Percentiles rank a stretch among this genome's conserved stretches.
Conservation (phyloP, 1,140 invertebrate species). For the Augochlora pura region DNA sequence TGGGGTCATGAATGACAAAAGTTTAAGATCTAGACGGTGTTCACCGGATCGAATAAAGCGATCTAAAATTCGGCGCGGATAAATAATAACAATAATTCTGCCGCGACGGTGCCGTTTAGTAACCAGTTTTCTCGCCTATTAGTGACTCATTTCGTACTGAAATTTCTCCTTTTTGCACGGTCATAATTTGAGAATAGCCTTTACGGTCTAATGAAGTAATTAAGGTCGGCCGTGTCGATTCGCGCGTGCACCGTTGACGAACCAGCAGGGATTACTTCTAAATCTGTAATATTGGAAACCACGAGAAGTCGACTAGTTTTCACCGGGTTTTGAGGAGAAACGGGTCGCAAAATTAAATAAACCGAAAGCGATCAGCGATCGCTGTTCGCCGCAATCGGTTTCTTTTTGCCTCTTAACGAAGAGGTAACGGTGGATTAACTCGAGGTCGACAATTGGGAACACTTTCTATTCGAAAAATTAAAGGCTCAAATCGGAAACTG, state of each 20-base stretch:
- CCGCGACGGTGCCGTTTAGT: not conserved
- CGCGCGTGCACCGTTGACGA: too few relatives aligned
- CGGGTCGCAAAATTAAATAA: not conserved
- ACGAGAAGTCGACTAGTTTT: not conserved
- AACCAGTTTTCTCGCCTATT: not conserved
- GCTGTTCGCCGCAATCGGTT: constrained; percentile 21
- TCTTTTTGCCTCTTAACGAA: constrained; percentile 36
- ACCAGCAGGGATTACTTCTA: not conserved
- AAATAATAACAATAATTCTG: not conserved
- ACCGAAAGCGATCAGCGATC: constrained; percentile 15
- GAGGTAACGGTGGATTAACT: constrained; percentile 56
- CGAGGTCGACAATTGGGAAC: constrained; percentile 39
- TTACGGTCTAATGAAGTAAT: constrained; percentile 21
- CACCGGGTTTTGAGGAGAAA: constrained; percentile 4
- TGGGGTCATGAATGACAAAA: too few relatives aligned
- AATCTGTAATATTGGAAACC: not conserved
- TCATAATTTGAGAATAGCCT: not conserved
- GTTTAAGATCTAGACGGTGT: too few relatives aligned
- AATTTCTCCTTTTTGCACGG: not conserved
- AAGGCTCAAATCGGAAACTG: too few relatives aligned
- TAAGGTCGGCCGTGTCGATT: constrained; percentile 9
- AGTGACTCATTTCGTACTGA: not conserved
- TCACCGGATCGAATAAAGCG: not conserved
- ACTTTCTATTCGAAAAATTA: constrained; percentile 50
- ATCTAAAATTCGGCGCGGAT: not conserved